Evolutionary conservation across 2,113 vertebrate species (phyloP).

Genomic region (Sinocyclocheilus rhinocerous): DNA sequence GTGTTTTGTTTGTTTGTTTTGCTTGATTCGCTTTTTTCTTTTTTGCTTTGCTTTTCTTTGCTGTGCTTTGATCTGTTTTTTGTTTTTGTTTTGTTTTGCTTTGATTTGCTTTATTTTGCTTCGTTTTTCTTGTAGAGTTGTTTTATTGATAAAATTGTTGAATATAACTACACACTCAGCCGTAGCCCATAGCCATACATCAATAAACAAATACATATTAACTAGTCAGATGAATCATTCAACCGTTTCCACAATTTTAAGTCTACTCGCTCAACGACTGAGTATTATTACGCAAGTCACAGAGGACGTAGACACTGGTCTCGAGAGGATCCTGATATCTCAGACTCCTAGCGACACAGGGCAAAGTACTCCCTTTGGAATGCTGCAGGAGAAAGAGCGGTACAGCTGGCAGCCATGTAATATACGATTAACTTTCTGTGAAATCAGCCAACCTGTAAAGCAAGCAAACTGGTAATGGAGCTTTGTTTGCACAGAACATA

Average conservation of each 20-base stretch:
- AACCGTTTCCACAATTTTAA: not conserved
- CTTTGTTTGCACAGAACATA: not conserved
- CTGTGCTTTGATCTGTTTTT: too few relatives aligned
- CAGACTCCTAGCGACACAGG: constrained; percentile 26
- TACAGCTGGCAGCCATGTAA: constrained; percentile 3
- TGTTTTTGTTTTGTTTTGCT: too few relatives aligned
- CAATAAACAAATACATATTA: not conserved
- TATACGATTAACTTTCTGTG: not conserved
- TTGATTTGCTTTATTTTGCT: too few relatives aligned
- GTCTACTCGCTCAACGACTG: not conserved
- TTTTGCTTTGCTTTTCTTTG: too few relatives aligned
- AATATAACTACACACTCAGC: not conserved
- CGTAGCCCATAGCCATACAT: not conserved
- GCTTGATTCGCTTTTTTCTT: too few relatives aligned
- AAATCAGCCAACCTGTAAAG: not conserved
- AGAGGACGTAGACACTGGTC: not conserved
- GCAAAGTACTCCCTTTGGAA: not conserved
- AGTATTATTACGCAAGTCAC: constrained; percentile 4
- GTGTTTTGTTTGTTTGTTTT: too few relatives aligned
- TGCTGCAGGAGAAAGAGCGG: not conserved
- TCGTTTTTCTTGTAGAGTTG: not conserved
- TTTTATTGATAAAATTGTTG: not conserved
- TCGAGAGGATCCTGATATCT: constrained; percentile 12
- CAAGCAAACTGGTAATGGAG: not conserved
- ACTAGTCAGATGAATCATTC: not conserved